These are phyloP conservation scores for Oscheius onirici DNA, from an alignment of 2,888 invertebrate species.

Conservation along the genomic window DNA sequence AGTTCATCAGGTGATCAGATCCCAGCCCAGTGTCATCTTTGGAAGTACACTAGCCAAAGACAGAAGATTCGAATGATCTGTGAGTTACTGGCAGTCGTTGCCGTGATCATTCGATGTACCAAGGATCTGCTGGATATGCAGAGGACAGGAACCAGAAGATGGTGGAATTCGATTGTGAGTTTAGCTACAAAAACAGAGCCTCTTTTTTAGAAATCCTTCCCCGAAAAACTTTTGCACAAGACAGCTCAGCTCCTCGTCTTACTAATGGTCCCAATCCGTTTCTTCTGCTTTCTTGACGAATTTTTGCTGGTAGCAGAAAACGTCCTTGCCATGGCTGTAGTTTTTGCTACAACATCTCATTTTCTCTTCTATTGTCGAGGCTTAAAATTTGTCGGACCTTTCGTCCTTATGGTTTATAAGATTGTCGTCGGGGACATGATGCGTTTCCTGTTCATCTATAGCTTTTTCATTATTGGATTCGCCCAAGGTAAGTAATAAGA, in stretches of 20 bases:
- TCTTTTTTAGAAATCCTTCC: slow-evolving; percentile 82
- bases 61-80: slow-evolving; percentile 47
- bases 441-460: slow-evolving; percentile 92
- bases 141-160: slow-evolving; percentile 53
- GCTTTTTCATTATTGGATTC: slow-evolving; percentile 95
- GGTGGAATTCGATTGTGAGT: slow-evolving; percentile 56
- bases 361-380: slow-evolving; percentile 78
- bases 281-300: slow-evolving; percentile 72
- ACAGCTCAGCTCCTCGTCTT: slow-evolving; percentile 89
- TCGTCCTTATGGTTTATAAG: slow-evolving; percentile 99
- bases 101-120: slow-evolving; percentile 47
- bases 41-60: slow-evolving; percentile 47
- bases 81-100: slow-evolving; percentile 52
- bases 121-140: slow-evolving; percentile 55
- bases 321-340: slow-evolving; percentile 52
- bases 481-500: slow-evolving; percentile 80
- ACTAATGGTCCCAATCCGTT: slow-evolving; percentile 84
- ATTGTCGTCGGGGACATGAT: slow-evolving; percentile 96
- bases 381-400: slow-evolving; percentile 96
- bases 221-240: slow-evolving; percentile 90
- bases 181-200: not conserved
- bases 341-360: slow-evolving; percentile 58
- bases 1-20: slow-evolving; percentile 18
- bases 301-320: slow-evolving; percentile 57
- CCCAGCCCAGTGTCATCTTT: slow-evolving; percentile 53